Evolutionary conservation across 1,140 invertebrate species (phyloP).

Genomic region (Sycophaga agraensis): DNA sequence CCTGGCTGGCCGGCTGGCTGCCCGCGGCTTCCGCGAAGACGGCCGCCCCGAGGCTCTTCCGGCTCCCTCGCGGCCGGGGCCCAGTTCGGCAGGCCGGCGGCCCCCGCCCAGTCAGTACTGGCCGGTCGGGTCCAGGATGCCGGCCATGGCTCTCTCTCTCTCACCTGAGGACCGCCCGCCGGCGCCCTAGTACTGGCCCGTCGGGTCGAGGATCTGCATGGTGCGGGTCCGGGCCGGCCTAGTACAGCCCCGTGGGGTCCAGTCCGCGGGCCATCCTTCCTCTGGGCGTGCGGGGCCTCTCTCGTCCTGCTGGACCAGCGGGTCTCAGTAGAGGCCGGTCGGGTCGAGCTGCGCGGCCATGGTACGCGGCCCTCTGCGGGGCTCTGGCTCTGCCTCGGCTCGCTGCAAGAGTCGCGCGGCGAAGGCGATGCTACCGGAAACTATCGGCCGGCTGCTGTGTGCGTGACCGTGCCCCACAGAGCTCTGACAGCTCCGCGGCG

Average conservation of each 20-base stretch:
- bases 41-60: too few relatives aligned
- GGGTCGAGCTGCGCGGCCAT: constrained; percentile 52
- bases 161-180: not conserved
- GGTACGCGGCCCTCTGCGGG: constrained; percentile 6
- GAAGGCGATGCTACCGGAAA: constrained; percentile 41
- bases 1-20: too few relatives aligned
- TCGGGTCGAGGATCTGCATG: constrained; percentile 41
- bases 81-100: too few relatives aligned
- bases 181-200: constrained; percentile 42
- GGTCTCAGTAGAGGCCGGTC: constrained; percentile 52
- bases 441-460: constrained; percentile 44
- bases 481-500: constrained; percentile 59
- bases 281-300: too few relatives aligned
- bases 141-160: constrained; percentile 30
- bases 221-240: constrained; percentile 5
- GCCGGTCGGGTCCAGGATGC: constrained; percentile 37
- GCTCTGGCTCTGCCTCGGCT: too few relatives aligned
- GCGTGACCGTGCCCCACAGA: constrained; percentile 59
- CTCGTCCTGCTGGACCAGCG: too few relatives aligned
- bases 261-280: constrained; percentile 45
- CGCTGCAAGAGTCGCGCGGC: too few relatives aligned
- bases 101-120: constrained; percentile 35
- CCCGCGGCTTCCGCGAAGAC: too few relatives aligned
- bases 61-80: not conserved
- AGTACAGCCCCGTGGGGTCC: constrained; percentile 53